Evolutionary conservation across 2,797 vertebrate species (phyloP).

Genomic region (Leptodactylus fallax): DNA sequence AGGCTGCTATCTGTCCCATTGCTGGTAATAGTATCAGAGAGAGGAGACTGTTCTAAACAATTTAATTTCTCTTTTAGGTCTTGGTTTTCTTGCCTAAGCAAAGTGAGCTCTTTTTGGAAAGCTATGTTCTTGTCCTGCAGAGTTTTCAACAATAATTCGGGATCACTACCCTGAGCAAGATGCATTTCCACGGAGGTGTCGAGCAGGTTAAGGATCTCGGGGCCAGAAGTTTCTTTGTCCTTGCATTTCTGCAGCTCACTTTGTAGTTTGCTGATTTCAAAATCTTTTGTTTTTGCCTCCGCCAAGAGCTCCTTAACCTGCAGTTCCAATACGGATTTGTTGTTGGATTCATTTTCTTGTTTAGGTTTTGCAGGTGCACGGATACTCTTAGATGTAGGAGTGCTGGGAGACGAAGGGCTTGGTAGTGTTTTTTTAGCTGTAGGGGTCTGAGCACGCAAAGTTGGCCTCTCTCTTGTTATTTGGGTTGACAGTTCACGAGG

Average conservation of each 20-base stretch:
- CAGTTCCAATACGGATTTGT: constrained; percentile 85
- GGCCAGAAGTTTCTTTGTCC: constrained; percentile 74
- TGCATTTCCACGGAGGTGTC: constrained; percentile 69
- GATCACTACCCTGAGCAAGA: constrained; percentile 71
- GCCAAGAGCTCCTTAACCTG: constrained; percentile 93
- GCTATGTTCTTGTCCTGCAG: constrained; percentile 88
- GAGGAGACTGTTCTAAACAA: constrained; percentile 81
- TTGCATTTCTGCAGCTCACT: constrained; percentile 87
- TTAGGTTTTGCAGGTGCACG: constrained; percentile 81
- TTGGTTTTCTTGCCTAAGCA: constrained; percentile 89
- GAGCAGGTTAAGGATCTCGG: constrained; percentile 67
- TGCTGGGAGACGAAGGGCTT: constrained; percentile 87
- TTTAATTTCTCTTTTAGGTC: constrained; percentile 87
- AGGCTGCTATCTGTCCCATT: constrained; percentile 77
- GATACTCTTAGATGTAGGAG: constrained; percentile 86
- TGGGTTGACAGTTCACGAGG: constrained; percentile 84
- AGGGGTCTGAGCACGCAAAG: constrained; percentile 78
- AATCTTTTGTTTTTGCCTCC: constrained; percentile 94
- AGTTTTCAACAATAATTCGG: constrained; percentile 79
- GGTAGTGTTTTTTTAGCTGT: constrained; percentile 83
- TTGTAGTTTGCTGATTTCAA: constrained; percentile 90
- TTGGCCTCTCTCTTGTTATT: constrained; percentile 83
- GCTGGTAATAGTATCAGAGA: constrained; percentile 75
- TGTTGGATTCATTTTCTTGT: constrained; percentile 81
- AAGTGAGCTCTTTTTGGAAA: constrained; percentile 88